These are phyloP conservation scores for Onychomys torridus DNA, from an alignment of 2,797 vertebrate genomes.

Conservation along the genomic window DNA sequence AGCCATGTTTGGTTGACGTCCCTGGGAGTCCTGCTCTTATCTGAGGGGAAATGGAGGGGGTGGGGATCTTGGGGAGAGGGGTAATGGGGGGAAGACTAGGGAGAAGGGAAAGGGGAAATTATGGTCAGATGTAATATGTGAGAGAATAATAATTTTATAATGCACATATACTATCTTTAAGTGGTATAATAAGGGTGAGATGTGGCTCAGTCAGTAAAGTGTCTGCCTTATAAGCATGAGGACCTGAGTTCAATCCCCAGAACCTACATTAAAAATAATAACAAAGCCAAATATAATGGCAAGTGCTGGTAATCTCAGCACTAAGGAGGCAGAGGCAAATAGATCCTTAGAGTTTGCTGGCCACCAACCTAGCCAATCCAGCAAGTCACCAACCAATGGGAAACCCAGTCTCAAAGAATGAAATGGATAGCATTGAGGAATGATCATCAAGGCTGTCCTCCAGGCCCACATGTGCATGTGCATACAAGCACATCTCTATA, in stretches of 20 bases:
- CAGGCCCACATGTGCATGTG: neutral
- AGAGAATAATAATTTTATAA: neutral
- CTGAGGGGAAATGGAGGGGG: neutral
- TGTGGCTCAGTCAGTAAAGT: neutral
- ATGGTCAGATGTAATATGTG: neutral
- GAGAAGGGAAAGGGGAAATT: neutral
- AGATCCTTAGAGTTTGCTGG: neutral
- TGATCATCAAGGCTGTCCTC: neutral
- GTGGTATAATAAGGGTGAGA: neutral
- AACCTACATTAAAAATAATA: neutral
- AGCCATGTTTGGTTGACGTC: neutral
- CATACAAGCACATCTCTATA: neutral
- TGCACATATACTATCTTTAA: neutral
- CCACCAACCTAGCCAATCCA: neutral
- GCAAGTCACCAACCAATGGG: neutral
- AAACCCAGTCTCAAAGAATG: neutral
- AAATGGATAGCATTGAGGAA: neutral
- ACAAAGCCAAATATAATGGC: no score
- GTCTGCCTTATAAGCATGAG: neutral
- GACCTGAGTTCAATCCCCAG: neutral
- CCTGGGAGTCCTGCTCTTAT: neutral
- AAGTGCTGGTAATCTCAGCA: neutral
- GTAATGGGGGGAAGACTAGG: rapidly evolving
- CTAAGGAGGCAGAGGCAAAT: neutral
- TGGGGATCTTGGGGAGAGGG: neutral